Evolutionary conservation across 2,888 invertebrate species (phyloP), one percentile per base, ranked within the genome.

Genomic region (Xylota segnis): DNA sequence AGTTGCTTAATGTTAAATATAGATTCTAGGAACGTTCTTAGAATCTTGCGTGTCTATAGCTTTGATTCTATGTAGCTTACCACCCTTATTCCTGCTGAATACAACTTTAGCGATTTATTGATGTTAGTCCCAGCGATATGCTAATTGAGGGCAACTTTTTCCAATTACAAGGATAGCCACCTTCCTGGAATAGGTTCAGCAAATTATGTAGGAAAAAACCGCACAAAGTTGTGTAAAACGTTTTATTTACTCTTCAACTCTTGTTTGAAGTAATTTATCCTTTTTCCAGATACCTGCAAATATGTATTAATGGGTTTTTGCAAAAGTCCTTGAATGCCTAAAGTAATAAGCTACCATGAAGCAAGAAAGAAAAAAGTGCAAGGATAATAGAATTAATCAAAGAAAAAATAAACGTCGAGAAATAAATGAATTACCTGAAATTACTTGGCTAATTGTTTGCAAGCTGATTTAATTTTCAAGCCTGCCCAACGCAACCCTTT

Each of bases 401-500:
- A 12, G 10, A 43, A 32, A 0, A 37, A 12, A 37, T 10, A 23
- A 37, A 10, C 5, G 12, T 1, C 6, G 6, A 0, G 16, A 18
- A 34, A 9, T 32, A 50, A 40, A 66, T 56, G 23, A 23, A 23
- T 54, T n/a, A 12, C 66, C 37, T 76, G 59, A 68, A 77, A 61
- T 70, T 50, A 16, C 77, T 70, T 23, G 70, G 61, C 43, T 77
- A 77, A 77, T 77, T 77, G 68, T 45, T 61, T 29, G 77, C 52
- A 23, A 61, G 77, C 61, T 76, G 50, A 76, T 77, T 70, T 61
- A 61, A 70, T 77, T 77, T 77, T 77, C 43, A 61, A 52, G 61
- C 52, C 70, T 61, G 32, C 77, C 70, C 70, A 70, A 77, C 70
- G 77, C 77, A 77, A 77, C 77, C 45, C 47, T 29, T 56, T 34